Conservation (phyloP, 2,888 invertebrate species). For the Sesia apiformis region DNA sequence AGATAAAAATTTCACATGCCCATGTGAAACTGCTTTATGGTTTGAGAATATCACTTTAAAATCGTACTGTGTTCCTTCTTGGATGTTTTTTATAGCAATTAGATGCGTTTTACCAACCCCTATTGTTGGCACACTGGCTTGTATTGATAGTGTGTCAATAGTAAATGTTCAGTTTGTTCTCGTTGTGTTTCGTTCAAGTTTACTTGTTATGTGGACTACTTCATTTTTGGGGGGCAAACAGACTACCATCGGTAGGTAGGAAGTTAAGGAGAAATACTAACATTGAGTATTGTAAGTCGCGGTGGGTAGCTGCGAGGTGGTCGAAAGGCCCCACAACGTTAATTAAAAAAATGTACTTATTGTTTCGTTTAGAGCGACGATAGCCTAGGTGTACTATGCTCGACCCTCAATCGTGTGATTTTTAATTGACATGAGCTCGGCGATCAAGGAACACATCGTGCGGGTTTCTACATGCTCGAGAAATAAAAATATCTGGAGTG, state of each 20-base stretch:
- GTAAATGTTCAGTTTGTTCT: slow-evolving; percentile 19
- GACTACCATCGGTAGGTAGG: slow-evolving; percentile 23
- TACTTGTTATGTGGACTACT: slow-evolving; percentile 63
- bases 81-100: slow-evolving; percentile 70
- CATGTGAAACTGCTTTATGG: slow-evolving; percentile 72
- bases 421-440: too few relatives aligned
- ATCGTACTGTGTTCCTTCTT: slow-evolving; percentile 56
- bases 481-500: too few relatives aligned
- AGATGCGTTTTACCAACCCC: slow-evolving; percentile 63
- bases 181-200: slow-evolving; percentile 41
- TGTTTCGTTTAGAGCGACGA: too few relatives aligned
- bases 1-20: slow-evolving; percentile 71
- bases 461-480: too few relatives aligned
- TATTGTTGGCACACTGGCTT: slow-evolving; percentile 29
- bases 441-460: too few relatives aligned
- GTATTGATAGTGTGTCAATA: slow-evolving; percentile 53
- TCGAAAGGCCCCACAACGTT: slow-evolving; percentile 11
- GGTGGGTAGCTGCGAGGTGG: slow-evolving; percentile 14
- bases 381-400: too few relatives aligned
- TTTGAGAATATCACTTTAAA: slow-evolving; percentile 70
- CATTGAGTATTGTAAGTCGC: slow-evolving; percentile 18
- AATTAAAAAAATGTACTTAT: too few relatives aligned
- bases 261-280: slow-evolving; percentile 52
- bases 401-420: too few relatives aligned
- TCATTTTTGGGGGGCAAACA: slow-evolving; percentile 48